Evolutionary conservation across 2,113 vertebrate species (phyloP), one percentile per base, ranked within the genome.

Genomic region (Acanthochromis polyacanthus): DNA sequence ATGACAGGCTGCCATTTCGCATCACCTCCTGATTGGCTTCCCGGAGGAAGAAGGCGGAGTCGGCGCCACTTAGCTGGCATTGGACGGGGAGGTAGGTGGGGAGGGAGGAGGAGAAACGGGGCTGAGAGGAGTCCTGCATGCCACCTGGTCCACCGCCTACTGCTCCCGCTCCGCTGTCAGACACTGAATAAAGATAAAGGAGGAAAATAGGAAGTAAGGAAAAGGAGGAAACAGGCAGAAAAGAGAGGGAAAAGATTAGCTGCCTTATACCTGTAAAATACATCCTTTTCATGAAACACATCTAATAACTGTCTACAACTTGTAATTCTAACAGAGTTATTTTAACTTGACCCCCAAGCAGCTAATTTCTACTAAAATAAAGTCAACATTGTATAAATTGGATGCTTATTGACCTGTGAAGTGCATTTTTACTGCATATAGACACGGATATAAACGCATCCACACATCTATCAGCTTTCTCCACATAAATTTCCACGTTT

Each of bases 21-120:
- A 95, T 97, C 52, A 97, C 95, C 77, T 99, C 97, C 94, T 98
- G 97, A 88, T 96, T 95, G 88, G 96, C 95, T 83, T 98, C 98
- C 48, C 96, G 96, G 30, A 99, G 94, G 86, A 99, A 98, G 93
- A 97, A 98, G 82, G 94, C 93, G 15, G 95, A 83, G 32, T 97
- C 96, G 0, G 96, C 94, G 0, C 95, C 93, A 12, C 85, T 93
- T 30, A 98, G 58, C 48, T 92, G 96, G 75, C 96, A 94, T 74
- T 92, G 95, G 0, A 95, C 93, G 0, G 98, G 97, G 38, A 99
- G 96, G 70, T 96, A 98, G 0, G 96, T 95, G 0, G 97, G 97
- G 9, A 97, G 95, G 17, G 96, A 95, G 20, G 96, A 95, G 23
- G 96, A 95, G 57, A 98, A 98, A 40, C 94, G 94, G 71, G 96